phyloP scores from a whole-genome alignment of 2,888 invertebrate genomes.

The Sphaerophoria rueppellii region DNA sequence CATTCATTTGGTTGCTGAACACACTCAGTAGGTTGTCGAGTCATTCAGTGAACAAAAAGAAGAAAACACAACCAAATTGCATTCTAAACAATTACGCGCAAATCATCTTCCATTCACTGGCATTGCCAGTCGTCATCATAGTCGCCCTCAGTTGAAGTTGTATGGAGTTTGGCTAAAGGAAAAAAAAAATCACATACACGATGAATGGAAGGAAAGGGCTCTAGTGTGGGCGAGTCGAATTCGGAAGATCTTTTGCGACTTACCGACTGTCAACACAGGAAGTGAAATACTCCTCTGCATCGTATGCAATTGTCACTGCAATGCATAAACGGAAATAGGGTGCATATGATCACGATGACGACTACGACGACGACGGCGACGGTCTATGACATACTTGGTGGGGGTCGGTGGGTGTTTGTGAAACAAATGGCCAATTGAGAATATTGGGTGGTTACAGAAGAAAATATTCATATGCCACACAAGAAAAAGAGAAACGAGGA shows the following conservation, averaged over 20 bases:
- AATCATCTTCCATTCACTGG: conserved; percentile 68
- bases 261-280: conserved; percentile 72
- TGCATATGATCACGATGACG: conserved; percentile 65
- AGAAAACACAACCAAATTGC: conserved; percentile 67
- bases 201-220: conserved; percentile 10
- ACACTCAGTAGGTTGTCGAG: conserved; percentile 1
- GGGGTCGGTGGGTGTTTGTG: background rate
- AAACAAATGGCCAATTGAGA: conserved; percentile 69
- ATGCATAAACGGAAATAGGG: conserved; percentile 70
- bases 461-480: conserved; percentile 15
- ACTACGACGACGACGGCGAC: background rate
- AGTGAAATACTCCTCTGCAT: conserved; percentile 71
- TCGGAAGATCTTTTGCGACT: conserved; percentile 36
- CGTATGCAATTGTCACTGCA: conserved; percentile 72
- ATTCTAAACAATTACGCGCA: conserved; percentile 73
- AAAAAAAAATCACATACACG: conserved; percentile 46
- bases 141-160: conserved; percentile 23
- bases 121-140: conserved; percentile 55
- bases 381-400: background rate
- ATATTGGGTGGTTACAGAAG: conserved; percentile 15
- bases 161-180: conserved; percentile 19
- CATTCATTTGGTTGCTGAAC: conserved; percentile 19
- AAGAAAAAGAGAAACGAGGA: background rate
- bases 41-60: conserved; percentile 26
- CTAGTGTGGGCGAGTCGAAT: conserved; percentile 36